Evolutionary conservation across 2,113 vertebrate species (phyloP).

Genomic region (Ifrita kowaldi): DNA sequence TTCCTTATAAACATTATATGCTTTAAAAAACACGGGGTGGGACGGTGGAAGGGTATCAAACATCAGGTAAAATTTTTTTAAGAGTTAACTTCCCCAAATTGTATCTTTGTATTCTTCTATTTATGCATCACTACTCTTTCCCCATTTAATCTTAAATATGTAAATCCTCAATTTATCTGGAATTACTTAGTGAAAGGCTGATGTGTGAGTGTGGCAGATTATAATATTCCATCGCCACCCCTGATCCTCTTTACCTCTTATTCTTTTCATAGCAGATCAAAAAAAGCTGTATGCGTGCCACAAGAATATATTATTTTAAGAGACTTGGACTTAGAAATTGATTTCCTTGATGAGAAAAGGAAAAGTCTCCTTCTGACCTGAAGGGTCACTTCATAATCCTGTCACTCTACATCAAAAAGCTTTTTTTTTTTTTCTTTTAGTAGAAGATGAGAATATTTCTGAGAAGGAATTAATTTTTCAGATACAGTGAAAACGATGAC

Average conservation of each 20-base stretch:
- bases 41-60: constrained; percentile 1
- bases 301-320: constrained; percentile 86
- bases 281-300: constrained; percentile 70
- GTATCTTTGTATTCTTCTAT: constrained; percentile 70
- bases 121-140: constrained; percentile 65
- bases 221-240: constrained; percentile 80
- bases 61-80: constrained; percentile 47
- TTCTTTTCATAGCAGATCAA: constrained; percentile 82
- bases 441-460: constrained; percentile 80
- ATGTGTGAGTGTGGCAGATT: constrained; percentile 82
- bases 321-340: constrained; percentile 83
- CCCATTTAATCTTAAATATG: constrained; percentile 83
- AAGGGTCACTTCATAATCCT: constrained; percentile 80
- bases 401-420: constrained; percentile 72
- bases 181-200: constrained; percentile 82
- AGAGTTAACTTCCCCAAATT: constrained; percentile 69
- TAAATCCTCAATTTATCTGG: constrained; percentile 87
- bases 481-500: constrained; percentile 72
- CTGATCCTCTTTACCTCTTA: constrained; percentile 85
- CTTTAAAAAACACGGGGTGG: constrained; percentile 41
- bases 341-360: constrained; percentile 86
- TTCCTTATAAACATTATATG: constrained; percentile 44
- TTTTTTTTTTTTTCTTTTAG: constrained; percentile 64
- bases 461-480: constrained; percentile 83
- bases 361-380: constrained; percentile 80